Conservation (phyloP, 2,797 vertebrate genomes). For the Acanthurus lineatus region DNA sequence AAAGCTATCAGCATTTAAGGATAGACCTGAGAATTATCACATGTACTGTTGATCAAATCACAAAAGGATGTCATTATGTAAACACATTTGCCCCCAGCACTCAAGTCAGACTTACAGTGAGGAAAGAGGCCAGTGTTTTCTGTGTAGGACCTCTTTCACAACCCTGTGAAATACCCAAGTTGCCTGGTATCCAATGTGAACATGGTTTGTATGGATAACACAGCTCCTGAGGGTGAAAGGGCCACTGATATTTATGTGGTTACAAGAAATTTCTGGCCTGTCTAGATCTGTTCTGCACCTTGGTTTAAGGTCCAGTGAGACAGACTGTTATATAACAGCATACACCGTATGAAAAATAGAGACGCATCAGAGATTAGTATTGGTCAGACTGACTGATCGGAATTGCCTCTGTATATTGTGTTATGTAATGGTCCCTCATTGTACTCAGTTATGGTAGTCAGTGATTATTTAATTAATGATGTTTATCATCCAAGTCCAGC, state of each 20-base stretch:
- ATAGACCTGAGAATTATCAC: slow-evolving; percentile 13
- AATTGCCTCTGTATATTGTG: slow-evolving; percentile 9
- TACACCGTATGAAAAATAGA: slow-evolving; percentile 19
- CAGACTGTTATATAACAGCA: slow-evolving; percentile 50
- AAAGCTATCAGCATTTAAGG: not conserved
- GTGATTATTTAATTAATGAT: slow-evolving; percentile 45
- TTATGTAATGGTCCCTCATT: slow-evolving; percentile 33
- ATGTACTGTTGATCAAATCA: not conserved
- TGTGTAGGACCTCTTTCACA: slow-evolving; percentile 50
- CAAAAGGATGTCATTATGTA: slow-evolving; percentile 17
- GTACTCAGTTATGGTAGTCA: slow-evolving; percentile 32
- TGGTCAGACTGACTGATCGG: not conserved
- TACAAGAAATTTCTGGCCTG: slow-evolving; percentile 8
- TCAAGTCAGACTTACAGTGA: slow-evolving; percentile 11
- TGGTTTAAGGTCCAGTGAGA: slow-evolving; percentile 34
- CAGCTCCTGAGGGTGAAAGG: slow-evolving; percentile 19
- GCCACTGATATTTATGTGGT: slow-evolving; percentile 11
- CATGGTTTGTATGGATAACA: slow-evolving; percentile 27
- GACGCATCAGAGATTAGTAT: slow-evolving; percentile 28
- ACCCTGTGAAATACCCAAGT: slow-evolving; percentile 64
- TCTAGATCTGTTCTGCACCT: slow-evolving; percentile 44
- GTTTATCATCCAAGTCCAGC: slow-evolving; percentile 3
- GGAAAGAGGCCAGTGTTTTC: slow-evolving; percentile 15
- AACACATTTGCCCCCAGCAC: slow-evolving; percentile 24
- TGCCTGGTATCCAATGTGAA: slow-evolving; percentile 32